These are phyloP conservation scores for Lasioglossum calceatum DNA, from an alignment of 2,888 invertebrate genomes.

Conservation along the genomic window DNA sequence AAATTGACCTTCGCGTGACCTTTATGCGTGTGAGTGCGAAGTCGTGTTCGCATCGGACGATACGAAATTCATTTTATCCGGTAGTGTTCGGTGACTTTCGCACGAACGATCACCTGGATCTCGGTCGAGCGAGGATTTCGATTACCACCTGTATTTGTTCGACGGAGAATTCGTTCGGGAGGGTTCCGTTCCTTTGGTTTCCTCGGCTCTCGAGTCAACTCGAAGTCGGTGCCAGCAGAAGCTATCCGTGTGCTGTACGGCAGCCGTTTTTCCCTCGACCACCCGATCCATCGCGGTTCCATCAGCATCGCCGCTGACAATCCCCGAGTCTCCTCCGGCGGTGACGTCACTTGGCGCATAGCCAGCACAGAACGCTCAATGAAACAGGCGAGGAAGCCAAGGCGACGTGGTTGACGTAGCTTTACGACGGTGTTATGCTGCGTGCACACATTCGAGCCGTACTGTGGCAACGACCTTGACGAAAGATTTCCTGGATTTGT, in stretches of 20 bases:
- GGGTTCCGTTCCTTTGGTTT: conserved; percentile 27
- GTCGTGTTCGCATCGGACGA: not conserved
- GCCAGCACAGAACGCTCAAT: conserved; percentile 79
- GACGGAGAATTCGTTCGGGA: conserved; percentile 17
- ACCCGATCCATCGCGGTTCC: conserved; percentile 55
- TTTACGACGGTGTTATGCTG: conserved; percentile 70
- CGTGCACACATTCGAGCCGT: conserved; percentile 60
- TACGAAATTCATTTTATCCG: not conserved
- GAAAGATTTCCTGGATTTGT: conserved; percentile 55
- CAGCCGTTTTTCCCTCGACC: conserved; percentile 22
- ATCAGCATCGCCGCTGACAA: conserved; percentile 60
- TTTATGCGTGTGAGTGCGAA: too few species aligned
- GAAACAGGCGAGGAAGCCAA: conserved; percentile 75
- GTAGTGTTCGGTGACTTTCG: not conserved
- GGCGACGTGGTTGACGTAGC: conserved; percentile 61
- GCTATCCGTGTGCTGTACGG: conserved; percentile 31
- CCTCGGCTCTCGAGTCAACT: conserved; percentile 18
- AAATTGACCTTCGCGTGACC: too few species aligned
- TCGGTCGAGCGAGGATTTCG: not conserved
- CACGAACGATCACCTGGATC: not conserved
- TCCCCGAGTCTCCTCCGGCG: conserved; percentile 64
- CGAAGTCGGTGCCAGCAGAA: conserved; percentile 20
- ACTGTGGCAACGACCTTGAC: conserved; percentile 71
- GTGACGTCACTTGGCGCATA: conserved; percentile 79
- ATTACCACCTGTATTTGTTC: conserved; percentile 1